phyloP scores from a whole-genome alignment of 2,888 invertebrate species.

The Folsomia candida region DNA sequence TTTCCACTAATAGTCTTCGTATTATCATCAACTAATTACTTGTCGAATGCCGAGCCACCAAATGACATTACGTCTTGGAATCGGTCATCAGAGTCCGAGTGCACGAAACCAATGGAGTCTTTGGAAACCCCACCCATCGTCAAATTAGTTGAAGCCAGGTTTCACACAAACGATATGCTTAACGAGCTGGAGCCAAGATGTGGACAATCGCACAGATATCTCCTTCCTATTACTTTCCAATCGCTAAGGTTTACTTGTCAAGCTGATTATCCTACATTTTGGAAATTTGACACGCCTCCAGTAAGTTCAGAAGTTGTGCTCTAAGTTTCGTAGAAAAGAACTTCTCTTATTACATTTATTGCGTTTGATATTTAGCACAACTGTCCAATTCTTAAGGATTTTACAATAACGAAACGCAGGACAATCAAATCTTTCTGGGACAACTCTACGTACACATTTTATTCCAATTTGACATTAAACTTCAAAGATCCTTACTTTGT shows the following conservation, averaged over 20 bases:
- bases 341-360: too few species aligned
- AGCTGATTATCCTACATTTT: neutral
- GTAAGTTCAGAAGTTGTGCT: too few species aligned
- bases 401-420: neutral
- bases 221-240: constrained; percentile 3
- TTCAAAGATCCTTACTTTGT: neutral
- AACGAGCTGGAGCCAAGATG: neutral
- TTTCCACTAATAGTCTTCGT: too few species aligned
- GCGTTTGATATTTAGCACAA: too few species aligned
- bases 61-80: too few species aligned
- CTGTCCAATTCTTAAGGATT: neutral
- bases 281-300: constrained; percentile 8
- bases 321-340: too few species aligned
- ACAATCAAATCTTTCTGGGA: neutral
- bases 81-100: too few species aligned
- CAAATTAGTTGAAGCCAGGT: neutral
- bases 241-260: neutral
- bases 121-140: neutral
- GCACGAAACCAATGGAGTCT: neutral
- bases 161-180: neutral
- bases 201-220: neutral
- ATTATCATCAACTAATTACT: too few species aligned
- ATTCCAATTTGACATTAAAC: neutral
- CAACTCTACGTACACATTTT: neutral
- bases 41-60: too few species aligned